phyloP scores from a whole-genome alignment of 1,140 invertebrate genomes.

The Sminthurides bifidus region DNA sequence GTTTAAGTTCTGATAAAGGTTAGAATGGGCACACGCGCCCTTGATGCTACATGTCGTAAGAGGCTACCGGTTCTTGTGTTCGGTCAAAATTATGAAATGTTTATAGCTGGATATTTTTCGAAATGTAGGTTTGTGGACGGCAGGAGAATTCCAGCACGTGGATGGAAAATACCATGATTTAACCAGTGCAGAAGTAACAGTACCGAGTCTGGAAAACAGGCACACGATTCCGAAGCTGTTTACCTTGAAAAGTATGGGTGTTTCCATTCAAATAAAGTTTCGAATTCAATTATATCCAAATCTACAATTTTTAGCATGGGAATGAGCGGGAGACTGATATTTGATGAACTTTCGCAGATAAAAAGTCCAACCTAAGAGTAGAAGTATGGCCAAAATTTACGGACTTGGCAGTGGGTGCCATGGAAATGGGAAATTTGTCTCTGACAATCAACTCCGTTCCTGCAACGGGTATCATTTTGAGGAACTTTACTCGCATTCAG shows the following conservation, averaged over 20 bases:
- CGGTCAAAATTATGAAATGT: background rate
- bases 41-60: background rate
- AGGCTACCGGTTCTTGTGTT: background rate
- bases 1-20: background rate
- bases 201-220: background rate
- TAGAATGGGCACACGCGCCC: too few species aligned
- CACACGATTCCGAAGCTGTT: too few species aligned
- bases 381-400: constrained; percentile 25
- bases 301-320: background rate
- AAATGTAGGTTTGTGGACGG: background rate
- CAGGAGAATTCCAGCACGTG: background rate
- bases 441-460: constrained; percentile 19
- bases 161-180: background rate
- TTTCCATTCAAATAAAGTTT: background rate
- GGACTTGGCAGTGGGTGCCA: background rate
- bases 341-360: constrained; percentile 2
- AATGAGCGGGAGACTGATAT: background rate
- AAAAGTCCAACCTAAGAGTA: constrained; percentile 7
- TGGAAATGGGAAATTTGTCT: constrained; percentile 9
- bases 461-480: constrained; percentile 13
- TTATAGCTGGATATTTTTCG: background rate
- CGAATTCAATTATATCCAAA: background rate
- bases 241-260: background rate
- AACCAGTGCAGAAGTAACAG: background rate
- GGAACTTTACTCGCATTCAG: background rate